Conservation (phyloP, 2,888 invertebrate genomes). For the Villa cingulata region DNA sequence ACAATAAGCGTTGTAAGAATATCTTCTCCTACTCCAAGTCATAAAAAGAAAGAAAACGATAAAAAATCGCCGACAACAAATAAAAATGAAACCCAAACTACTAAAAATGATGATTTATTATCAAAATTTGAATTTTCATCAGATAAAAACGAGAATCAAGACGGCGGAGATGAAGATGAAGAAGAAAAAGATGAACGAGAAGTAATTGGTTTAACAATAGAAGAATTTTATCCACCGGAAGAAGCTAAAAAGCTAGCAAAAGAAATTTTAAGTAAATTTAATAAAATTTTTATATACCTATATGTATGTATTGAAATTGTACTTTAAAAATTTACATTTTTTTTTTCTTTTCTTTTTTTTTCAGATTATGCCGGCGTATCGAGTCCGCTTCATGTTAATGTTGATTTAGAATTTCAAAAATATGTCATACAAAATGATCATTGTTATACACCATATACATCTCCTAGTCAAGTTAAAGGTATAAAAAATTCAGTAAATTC, state of each 20-base stretch:
- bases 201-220: constrained; percentile 49
- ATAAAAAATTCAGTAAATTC: constrained; percentile 11
- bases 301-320: too few species aligned
- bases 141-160: constrained; percentile 38
- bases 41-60: constrained; percentile 31
- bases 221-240: constrained; percentile 46
- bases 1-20: constrained; percentile 49
- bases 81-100: constrained; percentile 39
- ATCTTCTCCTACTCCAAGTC: constrained; percentile 37
- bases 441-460: constrained; percentile 61
- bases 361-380: constrained; percentile 29
- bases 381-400: constrained; percentile 26
- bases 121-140: constrained; percentile 21
- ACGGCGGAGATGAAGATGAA: constrained; percentile 39
- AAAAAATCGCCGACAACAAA: constrained; percentile 20
- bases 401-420: constrained; percentile 30
- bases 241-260: constrained; percentile 37
- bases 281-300: not conserved
- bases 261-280: constrained; percentile 33
- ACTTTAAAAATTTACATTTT: not conserved
- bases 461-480: constrained; percentile 42
- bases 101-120: constrained; percentile 40
- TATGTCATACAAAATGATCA: constrained; percentile 59
- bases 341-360: constrained; percentile 10
- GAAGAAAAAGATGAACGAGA: constrained; percentile 29